A percentile compares a stretch with the other conserved stretches of the same genome.
phyloP scores from a whole-genome alignment of 1,140 invertebrate species.

The Leguminivora glycinivorella region DNA sequence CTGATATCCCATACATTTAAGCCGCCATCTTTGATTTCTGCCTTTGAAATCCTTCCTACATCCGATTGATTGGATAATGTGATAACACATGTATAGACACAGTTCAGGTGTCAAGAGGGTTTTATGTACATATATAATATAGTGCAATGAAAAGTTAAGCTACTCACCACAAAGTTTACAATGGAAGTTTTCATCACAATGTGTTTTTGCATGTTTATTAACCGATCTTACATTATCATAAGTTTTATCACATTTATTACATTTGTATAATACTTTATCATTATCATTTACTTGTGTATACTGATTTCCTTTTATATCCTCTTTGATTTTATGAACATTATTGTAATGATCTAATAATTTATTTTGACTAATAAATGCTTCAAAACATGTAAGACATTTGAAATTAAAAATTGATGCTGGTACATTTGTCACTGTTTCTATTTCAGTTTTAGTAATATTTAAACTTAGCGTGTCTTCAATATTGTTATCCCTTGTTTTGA shows the following conservation, averaged over 20 bases:
- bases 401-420: constrained; percentile 31
- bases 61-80: too few species aligned
- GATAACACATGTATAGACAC: too few species aligned
- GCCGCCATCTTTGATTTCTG: too few species aligned
- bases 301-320: constrained; percentile 9
- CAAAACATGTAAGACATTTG: constrained; percentile 56
- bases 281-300: constrained; percentile 31
- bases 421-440: constrained; percentile 6
- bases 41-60: too few species aligned
- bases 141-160: too few species aligned
- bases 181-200: constrained; percentile 47
- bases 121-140: too few species aligned
- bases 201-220: constrained; percentile 42
- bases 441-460: constrained; percentile 21
- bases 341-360: constrained; percentile 52
- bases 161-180: constrained; percentile 64
- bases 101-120: too few species aligned
- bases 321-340: constrained; percentile 36
- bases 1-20: too few species aligned
- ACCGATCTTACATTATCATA: constrained; percentile 45
- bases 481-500: neutral
- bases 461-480: neutral
- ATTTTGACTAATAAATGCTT: constrained; percentile 37
- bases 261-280: constrained; percentile 40
- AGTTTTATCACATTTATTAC: constrained; percentile 46